phyloP scores from a whole-genome alignment of 2,113 vertebrate species.

The Mionectes macconnelli region DNA sequence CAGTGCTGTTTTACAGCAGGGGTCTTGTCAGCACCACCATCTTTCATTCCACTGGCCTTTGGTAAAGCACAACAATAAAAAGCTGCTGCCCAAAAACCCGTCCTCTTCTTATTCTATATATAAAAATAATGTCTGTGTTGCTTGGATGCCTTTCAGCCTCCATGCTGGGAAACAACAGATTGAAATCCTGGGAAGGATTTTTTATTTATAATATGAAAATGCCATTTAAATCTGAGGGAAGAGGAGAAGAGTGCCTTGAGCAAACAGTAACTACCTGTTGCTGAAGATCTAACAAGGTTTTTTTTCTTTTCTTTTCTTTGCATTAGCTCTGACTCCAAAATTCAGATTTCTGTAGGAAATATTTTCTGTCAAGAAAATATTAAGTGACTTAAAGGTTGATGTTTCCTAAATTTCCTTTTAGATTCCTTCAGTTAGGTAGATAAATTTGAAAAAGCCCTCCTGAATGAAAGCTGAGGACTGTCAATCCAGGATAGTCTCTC shows the following conservation, averaged over 20 bases:
- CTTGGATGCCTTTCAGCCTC: neutral
- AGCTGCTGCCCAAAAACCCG: neutral
- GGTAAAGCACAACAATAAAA: neutral
- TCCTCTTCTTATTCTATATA: neutral
- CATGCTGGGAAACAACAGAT: neutral
- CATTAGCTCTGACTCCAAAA: neutral
- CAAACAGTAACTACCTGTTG: neutral
- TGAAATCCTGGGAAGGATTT: neutral
- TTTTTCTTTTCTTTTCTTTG: neutral
- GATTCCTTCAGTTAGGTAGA: neutral
- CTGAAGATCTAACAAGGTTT: neutral
- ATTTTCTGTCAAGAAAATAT: neutral
- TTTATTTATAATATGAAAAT: neutral
- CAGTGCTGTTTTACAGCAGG: neutral
- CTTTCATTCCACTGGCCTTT: neutral
- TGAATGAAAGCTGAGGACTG: neutral
- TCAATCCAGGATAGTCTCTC: neutral
- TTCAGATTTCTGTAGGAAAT: neutral
- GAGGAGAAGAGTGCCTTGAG: neutral
- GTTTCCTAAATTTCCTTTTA: neutral
- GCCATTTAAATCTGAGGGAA: neutral
- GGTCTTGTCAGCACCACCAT: neutral
- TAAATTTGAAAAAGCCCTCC: neutral
- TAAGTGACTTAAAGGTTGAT: neutral
- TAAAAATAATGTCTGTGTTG: neutral